Percentiles rank a stretch among this genome's conserved stretches.
Conservation (phyloP, 92 coral and sea anemone species). For the Muricea muricata region DNA sequence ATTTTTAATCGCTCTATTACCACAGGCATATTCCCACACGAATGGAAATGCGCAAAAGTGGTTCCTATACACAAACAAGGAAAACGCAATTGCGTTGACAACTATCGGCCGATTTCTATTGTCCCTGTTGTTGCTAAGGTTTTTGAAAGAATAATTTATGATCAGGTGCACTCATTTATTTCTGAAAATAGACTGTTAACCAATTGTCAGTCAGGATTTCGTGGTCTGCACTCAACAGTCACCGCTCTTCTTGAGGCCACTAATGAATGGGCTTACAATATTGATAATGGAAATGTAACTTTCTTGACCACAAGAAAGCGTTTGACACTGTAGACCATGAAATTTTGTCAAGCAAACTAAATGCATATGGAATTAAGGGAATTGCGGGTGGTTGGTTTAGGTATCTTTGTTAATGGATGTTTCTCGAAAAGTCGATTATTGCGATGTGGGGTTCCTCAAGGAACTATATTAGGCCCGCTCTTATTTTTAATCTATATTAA, state of each 20-base stretch:
- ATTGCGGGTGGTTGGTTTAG: not conserved
- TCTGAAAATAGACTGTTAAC: not conserved
- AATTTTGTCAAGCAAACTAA: not conserved
- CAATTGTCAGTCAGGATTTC: conserved; percentile 28
- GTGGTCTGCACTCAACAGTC: conserved; percentile 16
- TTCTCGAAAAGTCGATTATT: not conserved
- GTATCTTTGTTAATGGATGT: not conserved
- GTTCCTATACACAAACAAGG: not conserved
- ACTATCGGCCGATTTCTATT: conserved; percentile 28
- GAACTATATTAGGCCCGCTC: not conserved
- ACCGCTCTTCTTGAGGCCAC: conserved; percentile 38
- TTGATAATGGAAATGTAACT: not conserved
- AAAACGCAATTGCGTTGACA: not conserved
- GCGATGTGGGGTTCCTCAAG: not conserved
- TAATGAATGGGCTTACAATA: conserved; percentile 14
- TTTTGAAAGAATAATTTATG: conserved; percentile 13
- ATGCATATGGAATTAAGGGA: not conserved
- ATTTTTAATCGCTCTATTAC: conserved; percentile 59
- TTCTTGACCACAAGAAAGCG: conserved; percentile 17
- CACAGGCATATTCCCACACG: conserved; percentile 35
- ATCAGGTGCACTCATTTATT: not conserved
- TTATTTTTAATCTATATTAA: not conserved
- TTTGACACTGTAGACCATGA: not conserved
- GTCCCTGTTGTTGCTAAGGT: conserved; percentile 10
- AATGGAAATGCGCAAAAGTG: not conserved